Percentiles rank a stretch among this genome's conserved stretches.
These are phyloP conservation scores for Dryas iulia DNA, from an alignment of 1,140 invertebrate genomes.

Conservation along the genomic window DNA sequence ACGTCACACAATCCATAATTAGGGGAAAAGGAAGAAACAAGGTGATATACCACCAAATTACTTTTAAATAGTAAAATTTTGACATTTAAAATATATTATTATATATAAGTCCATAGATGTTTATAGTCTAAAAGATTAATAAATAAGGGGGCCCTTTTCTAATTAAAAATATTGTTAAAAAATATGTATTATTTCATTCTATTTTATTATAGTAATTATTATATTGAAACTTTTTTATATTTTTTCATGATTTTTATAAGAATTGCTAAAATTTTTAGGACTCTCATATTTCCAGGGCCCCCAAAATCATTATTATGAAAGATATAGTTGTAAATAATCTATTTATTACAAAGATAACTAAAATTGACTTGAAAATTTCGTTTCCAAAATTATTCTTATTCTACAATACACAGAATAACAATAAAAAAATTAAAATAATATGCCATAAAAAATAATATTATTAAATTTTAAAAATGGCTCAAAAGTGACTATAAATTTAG, in stretches of 20 bases:
- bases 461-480: background rate
- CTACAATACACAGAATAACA: background rate
- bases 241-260: background rate
- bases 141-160: background rate
- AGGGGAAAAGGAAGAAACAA: too few relatives aligned
- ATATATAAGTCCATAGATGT: too few relatives aligned
- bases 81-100: too few relatives aligned
- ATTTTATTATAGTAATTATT: background rate
- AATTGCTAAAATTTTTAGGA: too few relatives aligned
- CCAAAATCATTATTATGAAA: background rate
- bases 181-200: background rate
- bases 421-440: background rate
- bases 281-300: background rate
- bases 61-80: too few relatives aligned
- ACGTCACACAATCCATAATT: background rate
- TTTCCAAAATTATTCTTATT: background rate
- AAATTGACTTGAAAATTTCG: background rate
- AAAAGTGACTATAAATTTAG: background rate
- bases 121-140: too few relatives aligned
- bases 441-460: background rate
- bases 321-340: background rate
- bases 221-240: background rate
- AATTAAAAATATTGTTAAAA: background rate
- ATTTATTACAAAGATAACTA: background rate
- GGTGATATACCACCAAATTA: too few relatives aligned